Evolutionary conservation across 2,797 vertebrate species (phyloP), one percentile per base, ranked within the genome.

Genomic region (Crenuchus spilurus): DNA sequence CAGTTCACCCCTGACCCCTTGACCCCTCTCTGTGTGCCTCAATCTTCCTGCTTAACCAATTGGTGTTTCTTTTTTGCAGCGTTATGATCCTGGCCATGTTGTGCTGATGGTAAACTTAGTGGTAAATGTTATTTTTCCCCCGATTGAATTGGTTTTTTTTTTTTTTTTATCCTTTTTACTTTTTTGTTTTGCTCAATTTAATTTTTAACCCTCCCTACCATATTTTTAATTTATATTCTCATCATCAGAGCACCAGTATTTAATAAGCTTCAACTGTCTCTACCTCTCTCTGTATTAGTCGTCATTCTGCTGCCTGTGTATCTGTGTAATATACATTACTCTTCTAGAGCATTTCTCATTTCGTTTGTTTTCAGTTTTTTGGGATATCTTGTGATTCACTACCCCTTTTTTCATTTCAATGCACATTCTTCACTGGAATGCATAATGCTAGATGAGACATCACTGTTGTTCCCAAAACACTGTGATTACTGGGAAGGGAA

Each of bases 91-190:
- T 95, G 97, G 95, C 96, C 95, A 98, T 99, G 96, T 99, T 99
- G 97, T 99, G 97, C 96, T 98, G 97, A 98, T 99, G 97, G 97
- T 99, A 99, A 99, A 98, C 96, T 98, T 98, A 98, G 96, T 98
- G 97, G 97, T 99, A 99, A 99, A 98, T 97, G 92, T 96, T 97
- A 92, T 95, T 95, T 95, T 97, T 96, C 91, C 97, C 97, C 96
- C 94, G 96, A 97, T 96, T 97, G 94, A 98, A 95, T 94, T 94
- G 95, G 93, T 94, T 90, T 80, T 84, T 92, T 91, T 89, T 72
- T 87, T 93, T 93, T 91, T 84, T 95, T 95, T 94, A 91, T 87
- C 91, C 93, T 95, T 94, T 74, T 94, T 74, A 84, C 86, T 81
- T 87, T 85, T 87, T 87, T 83, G 82, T 80, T 77, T 86, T 74